phyloP scores from a whole-genome alignment of 1,140 invertebrate species.

The Planococcus citri region DNA sequence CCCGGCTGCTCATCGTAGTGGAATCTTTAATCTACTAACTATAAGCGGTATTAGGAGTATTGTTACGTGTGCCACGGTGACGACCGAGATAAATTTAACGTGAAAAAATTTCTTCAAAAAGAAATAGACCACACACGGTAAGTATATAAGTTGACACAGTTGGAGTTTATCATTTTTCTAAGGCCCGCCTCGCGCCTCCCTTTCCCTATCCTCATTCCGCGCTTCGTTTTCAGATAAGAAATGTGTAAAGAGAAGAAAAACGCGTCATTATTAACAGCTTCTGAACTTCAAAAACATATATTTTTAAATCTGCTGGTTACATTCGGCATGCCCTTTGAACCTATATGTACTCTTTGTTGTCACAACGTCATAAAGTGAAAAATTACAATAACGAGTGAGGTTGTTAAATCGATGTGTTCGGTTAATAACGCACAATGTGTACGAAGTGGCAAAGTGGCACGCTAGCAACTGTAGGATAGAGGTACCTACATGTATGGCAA shows the following conservation, averaged over 20 bases:
- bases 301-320: not conserved
- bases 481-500: too few relatives aligned
- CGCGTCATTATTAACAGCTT: not conserved
- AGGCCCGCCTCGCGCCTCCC: too few relatives aligned
- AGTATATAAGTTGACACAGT: not conserved
- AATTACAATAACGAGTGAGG: not conserved
- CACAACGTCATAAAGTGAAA: conserved; percentile 3
- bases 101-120: not conserved
- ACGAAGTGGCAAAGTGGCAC: too few relatives aligned
- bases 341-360: not conserved
- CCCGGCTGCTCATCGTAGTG: too few relatives aligned
- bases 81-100: not conserved
- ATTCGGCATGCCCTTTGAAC: not conserved
- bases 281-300: conserved; percentile 7
- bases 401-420: conserved; percentile 6
- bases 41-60: too few relatives aligned
- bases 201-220: too few relatives aligned
- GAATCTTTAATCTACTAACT: too few relatives aligned
- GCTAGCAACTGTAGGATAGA: too few relatives aligned
- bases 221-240: not conserved
- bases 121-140: not conserved
- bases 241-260: not conserved
- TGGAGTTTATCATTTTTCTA: not conserved
- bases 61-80: not conserved
- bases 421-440: not conserved